Conservation (phyloP, 2,113 vertebrate genomes). For the Poicephalus meyeri region DNA sequence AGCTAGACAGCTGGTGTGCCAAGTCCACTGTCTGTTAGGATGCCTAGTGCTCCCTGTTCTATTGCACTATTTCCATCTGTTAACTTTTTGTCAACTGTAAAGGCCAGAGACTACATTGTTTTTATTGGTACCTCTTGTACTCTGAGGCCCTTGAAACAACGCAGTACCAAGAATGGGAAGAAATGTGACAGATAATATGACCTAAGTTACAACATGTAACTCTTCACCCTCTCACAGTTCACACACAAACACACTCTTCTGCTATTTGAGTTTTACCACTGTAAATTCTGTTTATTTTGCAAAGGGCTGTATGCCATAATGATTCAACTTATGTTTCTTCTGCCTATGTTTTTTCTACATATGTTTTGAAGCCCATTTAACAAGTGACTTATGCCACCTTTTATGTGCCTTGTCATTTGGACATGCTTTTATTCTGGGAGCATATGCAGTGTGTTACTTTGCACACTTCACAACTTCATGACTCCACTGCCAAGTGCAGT, state of each 20-base stretch:
- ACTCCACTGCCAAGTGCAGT: not conserved
- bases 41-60: not conserved
- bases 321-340: not conserved
- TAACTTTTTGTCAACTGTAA: not conserved
- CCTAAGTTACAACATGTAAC: not conserved
- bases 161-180: not conserved
- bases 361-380: not conserved
- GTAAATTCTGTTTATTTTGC: not conserved
- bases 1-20: not conserved
- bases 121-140: not conserved
- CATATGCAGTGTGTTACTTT: accelerated
- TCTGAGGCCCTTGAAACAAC: not conserved
- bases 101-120: not conserved
- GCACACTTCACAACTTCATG: accelerated
- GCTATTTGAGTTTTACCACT: not conserved
- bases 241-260: not conserved
- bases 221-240: not conserved
- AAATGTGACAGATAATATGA: not conserved
- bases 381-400: not conserved
- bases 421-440: not conserved
- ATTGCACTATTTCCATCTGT: not conserved
- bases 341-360: not conserved
- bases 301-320: not conserved
- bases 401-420: not conserved
- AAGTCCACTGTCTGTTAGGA: not conserved